Base-by-base conservation (phyloP, 2,797 vertebrate species). In the Okamejei kenojei region DNA sequence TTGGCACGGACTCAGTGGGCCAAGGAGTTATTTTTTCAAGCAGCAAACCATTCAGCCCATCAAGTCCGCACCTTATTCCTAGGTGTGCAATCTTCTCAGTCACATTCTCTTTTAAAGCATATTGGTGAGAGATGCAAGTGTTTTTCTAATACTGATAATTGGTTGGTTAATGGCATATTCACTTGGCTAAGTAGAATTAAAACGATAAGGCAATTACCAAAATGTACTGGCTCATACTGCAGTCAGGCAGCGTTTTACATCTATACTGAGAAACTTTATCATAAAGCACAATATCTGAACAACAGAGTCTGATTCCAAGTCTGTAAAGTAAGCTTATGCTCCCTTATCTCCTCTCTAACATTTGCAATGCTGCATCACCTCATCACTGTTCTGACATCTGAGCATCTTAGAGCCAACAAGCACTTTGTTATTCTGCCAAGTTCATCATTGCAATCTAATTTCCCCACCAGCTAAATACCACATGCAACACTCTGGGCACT, bases 391-490 rank as follows among this genome's bases (percentile, higher is more conserved):
- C n/a, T 65, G n/a, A 32, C 29, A 29, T 32, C 61, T 88, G 61
- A 35, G n/a, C 61, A 88, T 29, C 84, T 17, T 35, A 0, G 61
- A 65, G 61, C n/a, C 61, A 88, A 35, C 61, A 65, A 32, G 61
- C 32, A 63, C n/a, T 88, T 65, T 17, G 63, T 88, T 88, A 65
- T 35, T 65, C 65, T 88, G 84, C 84, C 84, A 88, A 19, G 32
- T 65, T 29, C 61, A 35, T 68, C 65, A 88, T 65, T 88, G 65
- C 84, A 88, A 88, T 65, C 61, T 88, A 29, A 65, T 88, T 88
- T 88, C 61, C 61, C 65, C 7, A 65, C 61, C 32, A 65, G 11
- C 29, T 84, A 84, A 84, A 84, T 61, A 15, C 54, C 81, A 84
- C 81, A 84, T 29, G 81, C 81, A 13, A 54, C 23, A 84, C 21